Conservation (phyloP, 2,888 invertebrate genomes). For the Tachina fera region DNA sequence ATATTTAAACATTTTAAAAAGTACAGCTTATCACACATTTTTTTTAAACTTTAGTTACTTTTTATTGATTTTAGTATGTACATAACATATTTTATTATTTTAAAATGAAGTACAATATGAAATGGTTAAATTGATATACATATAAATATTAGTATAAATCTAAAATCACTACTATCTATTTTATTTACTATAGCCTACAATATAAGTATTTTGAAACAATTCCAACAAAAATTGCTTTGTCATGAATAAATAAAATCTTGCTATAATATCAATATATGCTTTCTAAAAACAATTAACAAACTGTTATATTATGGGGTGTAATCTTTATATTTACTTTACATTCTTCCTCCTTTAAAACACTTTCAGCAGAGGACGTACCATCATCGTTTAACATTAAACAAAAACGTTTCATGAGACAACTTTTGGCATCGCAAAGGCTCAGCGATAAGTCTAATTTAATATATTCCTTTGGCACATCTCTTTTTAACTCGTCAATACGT, state of each 20-base stretch:
- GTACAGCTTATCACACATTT: too few species aligned
- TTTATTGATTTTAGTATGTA: too few species aligned
- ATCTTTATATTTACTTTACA: conserved; percentile 71
- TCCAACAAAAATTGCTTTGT: conserved; percentile 2
- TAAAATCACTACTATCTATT: too few species aligned
- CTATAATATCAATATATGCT: conserved; percentile 4
- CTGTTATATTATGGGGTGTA: conserved; percentile 56
- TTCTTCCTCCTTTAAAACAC: conserved; percentile 20
- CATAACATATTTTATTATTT: too few species aligned
- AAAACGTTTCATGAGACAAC: conserved; percentile 77
- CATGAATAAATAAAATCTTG: neutral
- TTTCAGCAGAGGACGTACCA: neutral
- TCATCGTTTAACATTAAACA: conserved; percentile 72
- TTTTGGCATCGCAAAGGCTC: conserved; percentile 77
- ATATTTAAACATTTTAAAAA: too few species aligned
- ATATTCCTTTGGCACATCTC: conserved; percentile 55
- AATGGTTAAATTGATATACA: too few species aligned
- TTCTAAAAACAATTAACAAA: conserved; percentile 40
- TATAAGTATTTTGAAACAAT: neutral
- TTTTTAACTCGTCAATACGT: conserved; percentile 57
- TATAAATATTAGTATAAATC: too few species aligned
- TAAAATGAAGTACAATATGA: too few species aligned
- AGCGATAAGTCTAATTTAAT: conserved; percentile 75
- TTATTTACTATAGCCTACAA: too few species aligned
- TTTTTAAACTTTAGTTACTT: too few species aligned